A percentile compares a stretch with the other conserved stretches of the same genome.
phyloP scores from a whole-genome alignment of 2,113 vertebrate genomes.

The Zosterops pallidus region DNA sequence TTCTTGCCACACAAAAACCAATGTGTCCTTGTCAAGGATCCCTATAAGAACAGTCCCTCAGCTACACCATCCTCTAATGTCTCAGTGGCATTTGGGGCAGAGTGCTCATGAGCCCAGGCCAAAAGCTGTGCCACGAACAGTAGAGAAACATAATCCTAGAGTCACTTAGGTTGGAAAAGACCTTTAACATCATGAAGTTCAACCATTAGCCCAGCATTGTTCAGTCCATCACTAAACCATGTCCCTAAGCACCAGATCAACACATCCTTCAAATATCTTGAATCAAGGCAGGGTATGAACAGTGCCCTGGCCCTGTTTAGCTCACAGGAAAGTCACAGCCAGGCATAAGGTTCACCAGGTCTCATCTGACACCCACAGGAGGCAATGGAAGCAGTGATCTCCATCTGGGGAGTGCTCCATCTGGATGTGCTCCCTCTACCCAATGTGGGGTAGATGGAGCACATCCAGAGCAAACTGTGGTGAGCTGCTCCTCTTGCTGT shows the following conservation, averaged over 20 bases:
- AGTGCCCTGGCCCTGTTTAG: background rate
- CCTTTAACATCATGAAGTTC: background rate
- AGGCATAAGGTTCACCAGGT: background rate
- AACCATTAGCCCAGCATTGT: background rate
- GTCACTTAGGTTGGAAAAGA: background rate
- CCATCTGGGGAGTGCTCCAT: too few relatives aligned
- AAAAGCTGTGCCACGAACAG: background rate
- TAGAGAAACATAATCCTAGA: background rate
- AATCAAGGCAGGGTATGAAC: background rate
- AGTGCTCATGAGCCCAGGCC: background rate
- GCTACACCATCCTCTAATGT: background rate
- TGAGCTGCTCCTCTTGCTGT: background rate
- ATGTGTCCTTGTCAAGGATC: accelerated
- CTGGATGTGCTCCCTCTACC: too few relatives aligned
- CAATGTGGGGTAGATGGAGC: background rate
- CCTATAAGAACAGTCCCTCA: background rate
- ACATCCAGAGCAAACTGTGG: background rate
- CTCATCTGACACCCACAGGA: background rate
- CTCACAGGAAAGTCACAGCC: background rate
- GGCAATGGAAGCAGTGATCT: background rate
- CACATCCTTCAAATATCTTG: background rate
- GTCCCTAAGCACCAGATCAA: background rate
- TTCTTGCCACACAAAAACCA: background rate
- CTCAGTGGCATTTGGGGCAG: background rate
- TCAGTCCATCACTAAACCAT: background rate